A percentile compares a stretch with the other conserved stretches of the same genome.
Conservation (phyloP, 2,113 vertebrate species). For the Danio rerio region DNA sequence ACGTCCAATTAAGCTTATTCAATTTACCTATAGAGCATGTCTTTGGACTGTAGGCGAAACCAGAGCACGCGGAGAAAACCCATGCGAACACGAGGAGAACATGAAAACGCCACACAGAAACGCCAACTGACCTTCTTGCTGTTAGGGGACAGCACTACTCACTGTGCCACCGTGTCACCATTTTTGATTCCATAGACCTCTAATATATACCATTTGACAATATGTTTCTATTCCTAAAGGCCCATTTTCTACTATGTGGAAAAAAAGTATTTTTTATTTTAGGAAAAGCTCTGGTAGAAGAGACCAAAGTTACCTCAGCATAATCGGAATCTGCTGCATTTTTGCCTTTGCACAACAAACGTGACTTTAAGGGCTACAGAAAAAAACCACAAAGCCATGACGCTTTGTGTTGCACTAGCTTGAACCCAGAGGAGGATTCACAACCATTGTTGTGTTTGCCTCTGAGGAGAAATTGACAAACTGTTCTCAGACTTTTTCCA, state of each 20-base stretch:
- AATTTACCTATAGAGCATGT: too few relatives aligned
- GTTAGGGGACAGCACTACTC: too few relatives aligned
- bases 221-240: not conserved
- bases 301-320: not conserved
- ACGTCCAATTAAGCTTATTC: too few relatives aligned
- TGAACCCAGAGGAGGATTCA: constrained; percentile 40
- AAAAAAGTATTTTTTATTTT: too few relatives aligned
- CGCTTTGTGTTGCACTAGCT: not conserved
- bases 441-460: constrained; percentile 22
- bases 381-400: not conserved
- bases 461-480: constrained; percentile 39
- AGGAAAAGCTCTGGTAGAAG: not conserved
- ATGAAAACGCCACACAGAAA: too few relatives aligned
- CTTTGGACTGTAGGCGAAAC: too few relatives aligned
- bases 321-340: not conserved
- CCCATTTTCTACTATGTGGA: not conserved
- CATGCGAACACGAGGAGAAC: too few relatives aligned
- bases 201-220: not conserved
- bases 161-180: too few relatives aligned
- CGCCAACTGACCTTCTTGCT: too few relatives aligned
- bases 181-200: not conserved
- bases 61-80: too few relatives aligned
- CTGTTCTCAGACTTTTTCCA: constrained; percentile 49
- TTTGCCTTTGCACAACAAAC: not conserved
- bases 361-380: not conserved